Conservation (phyloP, 2,113 vertebrate genomes). For the Perognathus longimembris region DNA sequence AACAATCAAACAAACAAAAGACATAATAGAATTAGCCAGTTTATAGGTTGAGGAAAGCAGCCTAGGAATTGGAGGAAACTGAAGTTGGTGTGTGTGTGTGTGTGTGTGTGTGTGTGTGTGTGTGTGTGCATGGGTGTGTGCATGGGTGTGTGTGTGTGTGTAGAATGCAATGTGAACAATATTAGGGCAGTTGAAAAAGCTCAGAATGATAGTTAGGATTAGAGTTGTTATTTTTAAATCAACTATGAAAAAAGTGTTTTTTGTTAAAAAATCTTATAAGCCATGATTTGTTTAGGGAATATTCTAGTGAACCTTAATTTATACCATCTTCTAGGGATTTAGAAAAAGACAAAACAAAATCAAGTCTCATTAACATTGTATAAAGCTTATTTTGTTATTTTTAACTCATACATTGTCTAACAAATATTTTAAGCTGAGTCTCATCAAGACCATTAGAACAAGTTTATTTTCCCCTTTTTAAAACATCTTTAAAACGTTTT, state of each 20-base stretch:
- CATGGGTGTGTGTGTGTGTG: neutral
- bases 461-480: neutral
- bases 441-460: neutral
- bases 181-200: neutral
- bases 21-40: neutral
- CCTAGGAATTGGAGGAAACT: neutral
- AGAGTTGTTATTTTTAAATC: neutral
- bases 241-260: neutral
- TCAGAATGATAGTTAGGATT: neutral
- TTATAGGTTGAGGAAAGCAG: neutral
- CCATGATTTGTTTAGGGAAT: neutral
- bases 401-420: neutral
- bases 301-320: neutral
- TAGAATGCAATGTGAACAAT: neutral
- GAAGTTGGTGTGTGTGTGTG: neutral
- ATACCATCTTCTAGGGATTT: neutral
- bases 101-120: too few relatives aligned
- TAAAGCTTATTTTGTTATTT: neutral
- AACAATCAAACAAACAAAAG: neutral
- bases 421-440: neutral
- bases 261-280: too few relatives aligned
- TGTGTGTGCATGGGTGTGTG: too few relatives aligned
- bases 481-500: too few relatives aligned
- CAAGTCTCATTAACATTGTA: neutral
- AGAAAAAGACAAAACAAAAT: neutral